Evolutionary conservation across 2,797 vertebrate species (phyloP).

Genomic region (Oreonectes daqikongensis): DNA sequence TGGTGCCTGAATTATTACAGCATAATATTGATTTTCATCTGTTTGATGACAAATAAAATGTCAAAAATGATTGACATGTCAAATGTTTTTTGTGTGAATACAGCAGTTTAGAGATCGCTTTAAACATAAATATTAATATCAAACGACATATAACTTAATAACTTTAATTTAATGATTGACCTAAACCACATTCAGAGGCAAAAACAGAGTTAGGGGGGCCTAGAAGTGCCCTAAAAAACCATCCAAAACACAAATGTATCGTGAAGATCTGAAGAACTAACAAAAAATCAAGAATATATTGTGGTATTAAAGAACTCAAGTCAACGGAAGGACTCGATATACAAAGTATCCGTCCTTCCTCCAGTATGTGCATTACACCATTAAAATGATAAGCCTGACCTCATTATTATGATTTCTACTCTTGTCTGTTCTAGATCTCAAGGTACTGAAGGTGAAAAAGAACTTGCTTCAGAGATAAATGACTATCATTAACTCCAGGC

Average conservation of each 20-base stretch:
- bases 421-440: constrained; percentile 3
- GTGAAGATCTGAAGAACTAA: background rate
- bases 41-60: too few species aligned
- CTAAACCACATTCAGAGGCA: background rate
- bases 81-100: too few species aligned
- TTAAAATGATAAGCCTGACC: constrained; percentile 2
- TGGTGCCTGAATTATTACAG: too few species aligned
- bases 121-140: too few species aligned
- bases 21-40: too few species aligned
- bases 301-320: background rate
- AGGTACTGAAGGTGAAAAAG: constrained; percentile 9
- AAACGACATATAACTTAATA: too few species aligned
- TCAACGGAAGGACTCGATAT: background rate
- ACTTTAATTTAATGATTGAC: background rate
- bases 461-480: background rate
- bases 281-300: background rate
- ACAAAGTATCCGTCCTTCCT: background rate
- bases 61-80: too few species aligned
- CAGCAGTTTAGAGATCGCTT: too few species aligned
- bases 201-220: background rate
- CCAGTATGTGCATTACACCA: constrained; percentile 3
- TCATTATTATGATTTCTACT: background rate
- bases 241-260: background rate
- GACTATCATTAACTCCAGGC: background rate
- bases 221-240: background rate